Evolutionary conservation across 2,888 invertebrate species (phyloP), one percentile per base, ranked within the genome.

Genomic region (Enchytraeus crypticus): DNA sequence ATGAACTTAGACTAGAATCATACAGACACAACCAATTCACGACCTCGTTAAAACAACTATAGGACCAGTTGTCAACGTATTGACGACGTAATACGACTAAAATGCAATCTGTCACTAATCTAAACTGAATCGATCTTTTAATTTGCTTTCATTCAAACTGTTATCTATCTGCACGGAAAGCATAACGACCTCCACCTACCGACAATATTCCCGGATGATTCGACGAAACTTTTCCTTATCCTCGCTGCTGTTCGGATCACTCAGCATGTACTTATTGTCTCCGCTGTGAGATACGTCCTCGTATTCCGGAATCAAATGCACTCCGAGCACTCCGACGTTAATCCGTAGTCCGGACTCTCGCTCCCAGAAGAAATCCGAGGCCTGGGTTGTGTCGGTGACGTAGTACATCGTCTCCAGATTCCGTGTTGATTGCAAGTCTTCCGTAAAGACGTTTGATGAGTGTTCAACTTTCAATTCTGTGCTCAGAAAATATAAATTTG

Each of bases 301-400:
- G 63, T 75, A 77, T 58, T 75, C 73, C 0, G 77, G 76, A 30
- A 77, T 69, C 49, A 77, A 68, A 66, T 71, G 73, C 5, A 76
- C 69, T 5, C 72, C 71, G 8, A 72, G 66, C 5, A 77, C 70
- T 34, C 73, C 72, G 60, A 77, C 69, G 55, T 73, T 72, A 26
- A 78, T 71, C 63, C 47, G 2, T 8, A 62, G 33, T 2, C 58
- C 53, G 8, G 61, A 58, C 14, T 71, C 71, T 14, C 77, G 66
- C 43, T 70, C 63, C 71, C 74, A 76, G 29, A 71, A 69, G 63
- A 76, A 75, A 63, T 73, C 72, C 57, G 73, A 63, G 5, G 71
- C 68, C 65, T 75, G 75, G 67, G 68, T 74, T 8, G 30, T 74
- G 66, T 72, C 75, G 32, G 74, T 72, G 30, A 75, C 67, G 63